Evolutionary conservation across 2,113 vertebrate species (phyloP), one percentile per base, ranked within the genome.

Genomic region (Cephalopterus ornatus): DNA sequence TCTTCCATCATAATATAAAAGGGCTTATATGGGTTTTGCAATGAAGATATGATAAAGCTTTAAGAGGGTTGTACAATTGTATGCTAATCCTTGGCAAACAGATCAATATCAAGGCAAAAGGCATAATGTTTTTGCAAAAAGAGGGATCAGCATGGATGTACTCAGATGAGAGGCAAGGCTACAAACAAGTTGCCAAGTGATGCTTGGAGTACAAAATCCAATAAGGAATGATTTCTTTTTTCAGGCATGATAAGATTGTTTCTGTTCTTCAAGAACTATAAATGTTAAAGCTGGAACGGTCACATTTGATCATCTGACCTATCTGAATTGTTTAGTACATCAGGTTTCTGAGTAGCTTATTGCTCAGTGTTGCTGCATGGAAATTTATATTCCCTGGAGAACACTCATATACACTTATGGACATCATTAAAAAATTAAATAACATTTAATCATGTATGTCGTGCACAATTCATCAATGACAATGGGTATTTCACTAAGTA

Each of bases 81-180:
- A 92, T 88, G 90, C 56, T 96, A 96, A 96, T 93, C 95, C 82
- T 84, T 12, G 1, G 27, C 82, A 92, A 89, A 68, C 24, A 96
- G 95, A 96, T 93, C 88, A 72, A 59, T 94, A 94, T 93, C 90
- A 90, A 75, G 28, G 62, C 74, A 95, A 92, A 91, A 94, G 35
- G 44, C 89, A 61, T 80, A 86, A 92, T 63, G 47, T 44, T 96
- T 94, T 78, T 87, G 49, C 66, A 91, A 88, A 89, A 80, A 39
- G 47, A 90, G 44, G 33, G 72, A 81, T 93, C 79, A 84, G 55
- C 56, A 52, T 1, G 5, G 55, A 75, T 61, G 32, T 78, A 66
- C 27, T 80, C 61, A 67, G 78, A 68, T 56, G 68, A 94, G 52
- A 93, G 33, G 62, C 47, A 94, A 84, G 37, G 59, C 76, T 92